These are phyloP conservation scores for Ectemnius lituratus DNA, from an alignment of 2,888 invertebrate genomes.

Conservation along the genomic window DNA sequence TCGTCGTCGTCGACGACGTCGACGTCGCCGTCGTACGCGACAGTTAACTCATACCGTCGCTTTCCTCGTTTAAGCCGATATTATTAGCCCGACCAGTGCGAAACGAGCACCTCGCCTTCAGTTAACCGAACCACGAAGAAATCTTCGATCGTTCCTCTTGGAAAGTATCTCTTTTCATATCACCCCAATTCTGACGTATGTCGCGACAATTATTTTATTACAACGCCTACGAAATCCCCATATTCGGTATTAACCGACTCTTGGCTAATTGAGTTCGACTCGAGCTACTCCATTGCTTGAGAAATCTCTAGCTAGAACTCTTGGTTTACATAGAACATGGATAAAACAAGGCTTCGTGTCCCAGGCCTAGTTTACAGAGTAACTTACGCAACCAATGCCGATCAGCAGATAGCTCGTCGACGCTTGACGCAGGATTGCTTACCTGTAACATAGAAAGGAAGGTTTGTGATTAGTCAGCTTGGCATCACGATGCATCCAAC, in stretches of 20 bases:
- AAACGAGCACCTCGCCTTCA: neutral
- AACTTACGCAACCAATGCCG: conserved; percentile 27
- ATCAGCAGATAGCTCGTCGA: neutral
- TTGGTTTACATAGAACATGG: no score
- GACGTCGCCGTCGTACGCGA: conserved; percentile 17
- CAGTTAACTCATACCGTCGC: conserved; percentile 27
- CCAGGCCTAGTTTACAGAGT: conserved; percentile 42
- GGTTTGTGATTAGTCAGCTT: conserved; percentile 15
- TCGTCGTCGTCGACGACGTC: neutral
- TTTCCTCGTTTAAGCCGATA: conserved; percentile 33
- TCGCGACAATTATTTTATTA: neutral
- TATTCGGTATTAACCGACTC: no score
- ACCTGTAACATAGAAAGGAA: conserved; percentile 28
- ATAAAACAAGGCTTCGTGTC: conserved; percentile 38
- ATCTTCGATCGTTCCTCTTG: neutral
- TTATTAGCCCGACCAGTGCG: conserved; percentile 33
- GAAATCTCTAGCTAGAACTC: no score
- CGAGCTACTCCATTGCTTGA: no score
- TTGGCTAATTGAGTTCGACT: no score
- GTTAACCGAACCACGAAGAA: neutral
- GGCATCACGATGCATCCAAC: neutral
- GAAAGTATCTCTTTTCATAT: neutral
- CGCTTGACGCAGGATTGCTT: conserved; percentile 11
- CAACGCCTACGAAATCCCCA: neutral
- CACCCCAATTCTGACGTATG: neutral